Conservation (phyloP, 2,888 invertebrate species). For the Diarsia mendica region DNA sequence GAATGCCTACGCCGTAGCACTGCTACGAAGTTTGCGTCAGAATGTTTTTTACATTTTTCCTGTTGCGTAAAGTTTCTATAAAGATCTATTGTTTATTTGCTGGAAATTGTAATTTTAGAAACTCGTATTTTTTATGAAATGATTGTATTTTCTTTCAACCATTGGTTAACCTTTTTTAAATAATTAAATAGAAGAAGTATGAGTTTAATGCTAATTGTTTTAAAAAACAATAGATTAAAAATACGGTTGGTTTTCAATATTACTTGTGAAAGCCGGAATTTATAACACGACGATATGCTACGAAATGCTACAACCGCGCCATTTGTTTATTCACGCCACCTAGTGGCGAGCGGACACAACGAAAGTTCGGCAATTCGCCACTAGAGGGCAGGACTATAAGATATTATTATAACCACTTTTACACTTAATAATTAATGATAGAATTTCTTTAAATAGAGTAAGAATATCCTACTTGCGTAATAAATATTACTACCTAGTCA, state of each 20-base stretch:
- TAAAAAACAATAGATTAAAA: not conserved
- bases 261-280: not conserved
- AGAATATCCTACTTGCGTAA: not conserved
- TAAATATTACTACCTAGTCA: not conserved
- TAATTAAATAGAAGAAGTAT: not conserved
- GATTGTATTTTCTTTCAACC: too few relatives aligned
- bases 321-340: conserved; percentile 73
- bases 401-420: not conserved
- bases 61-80: not conserved
- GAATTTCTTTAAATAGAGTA: not conserved
- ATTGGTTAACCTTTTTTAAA: not conserved
- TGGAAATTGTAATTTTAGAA: not conserved
- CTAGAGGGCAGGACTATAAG: conserved; percentile 75
- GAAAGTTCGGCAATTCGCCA: conserved; percentile 68
- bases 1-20: conserved; percentile 70
- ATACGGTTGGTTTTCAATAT: not conserved
- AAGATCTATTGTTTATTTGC: not conserved
- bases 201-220: not conserved
- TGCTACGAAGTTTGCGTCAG: conserved; percentile 65
- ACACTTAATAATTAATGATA: not conserved
- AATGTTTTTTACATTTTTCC: conserved; percentile 24
- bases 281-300: not conserved
- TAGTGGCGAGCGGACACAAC: conserved; percentile 78
- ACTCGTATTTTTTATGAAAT: not conserved
- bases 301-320: not conserved